A percentile compares a stretch with the other conserved stretches of the same genome.
These are phyloP conservation scores for Trichosurus vulpecula DNA, from an alignment of 2,797 vertebrate genomes.

Conservation along the genomic window DNA sequence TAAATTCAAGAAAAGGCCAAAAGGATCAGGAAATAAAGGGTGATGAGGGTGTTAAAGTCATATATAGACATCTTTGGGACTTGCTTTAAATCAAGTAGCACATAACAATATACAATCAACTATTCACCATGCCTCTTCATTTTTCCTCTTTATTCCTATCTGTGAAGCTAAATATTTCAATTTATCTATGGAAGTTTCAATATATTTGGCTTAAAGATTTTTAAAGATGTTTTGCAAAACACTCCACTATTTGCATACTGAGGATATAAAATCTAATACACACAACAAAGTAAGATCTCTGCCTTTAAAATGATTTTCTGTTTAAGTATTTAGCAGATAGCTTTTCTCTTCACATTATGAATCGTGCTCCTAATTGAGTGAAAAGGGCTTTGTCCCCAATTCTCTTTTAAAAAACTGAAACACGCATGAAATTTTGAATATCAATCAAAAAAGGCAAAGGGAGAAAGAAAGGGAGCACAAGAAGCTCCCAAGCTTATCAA, in stretches of 20 bases:
- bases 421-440: neutral
- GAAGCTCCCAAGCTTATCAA: neutral
- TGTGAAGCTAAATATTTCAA: neutral
- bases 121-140: neutral
- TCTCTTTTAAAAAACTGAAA: neutral
- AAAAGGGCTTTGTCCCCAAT: neutral
- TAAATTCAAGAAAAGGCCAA: neutral
- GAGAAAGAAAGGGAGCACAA: neutral
- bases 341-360: neutral
- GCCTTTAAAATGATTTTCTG: neutral
- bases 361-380: neutral
- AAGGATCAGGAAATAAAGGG: neutral
- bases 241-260: neutral
- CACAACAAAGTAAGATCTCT: neutral
- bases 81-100: neutral
- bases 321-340: neutral
- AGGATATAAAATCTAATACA: neutral
- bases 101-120: neutral
- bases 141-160: neutral
- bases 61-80: neutral
- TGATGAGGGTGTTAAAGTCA: neutral
- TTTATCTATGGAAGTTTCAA: neutral
- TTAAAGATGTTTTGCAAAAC: neutral
- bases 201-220: neutral
- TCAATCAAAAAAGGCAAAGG: neutral